Conservation (phyloP, 2,113 vertebrate species). For the Ammospiza nelsoni region DNA sequence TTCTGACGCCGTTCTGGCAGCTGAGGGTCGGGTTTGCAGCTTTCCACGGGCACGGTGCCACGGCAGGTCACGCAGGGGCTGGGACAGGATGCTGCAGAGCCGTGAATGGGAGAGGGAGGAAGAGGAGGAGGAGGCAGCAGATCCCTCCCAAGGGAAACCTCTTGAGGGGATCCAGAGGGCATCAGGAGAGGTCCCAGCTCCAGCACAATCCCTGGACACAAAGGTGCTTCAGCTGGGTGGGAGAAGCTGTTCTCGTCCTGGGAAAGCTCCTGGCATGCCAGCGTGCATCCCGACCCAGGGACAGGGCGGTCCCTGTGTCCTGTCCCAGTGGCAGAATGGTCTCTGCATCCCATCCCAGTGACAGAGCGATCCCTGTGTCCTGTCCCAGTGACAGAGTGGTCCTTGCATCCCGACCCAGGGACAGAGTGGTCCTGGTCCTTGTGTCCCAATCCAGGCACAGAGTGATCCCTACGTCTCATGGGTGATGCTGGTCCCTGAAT, state of each 20-base stretch:
- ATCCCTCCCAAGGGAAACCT: not conserved
- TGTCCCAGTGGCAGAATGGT: no score
- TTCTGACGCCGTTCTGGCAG: conserved; percentile 19
- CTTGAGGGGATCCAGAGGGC: not conserved
- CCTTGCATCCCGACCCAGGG: rapidly evolving
- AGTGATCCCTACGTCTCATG: rapidly evolving
- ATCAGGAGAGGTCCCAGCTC: not conserved
- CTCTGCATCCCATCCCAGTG: no score
- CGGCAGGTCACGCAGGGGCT: not conserved
- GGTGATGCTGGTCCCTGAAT: no score
- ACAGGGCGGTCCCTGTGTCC: no score
- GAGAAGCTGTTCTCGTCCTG: not conserved
- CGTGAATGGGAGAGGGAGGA: rapidly evolving
- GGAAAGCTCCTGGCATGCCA: not conserved
- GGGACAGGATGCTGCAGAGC: not conserved
- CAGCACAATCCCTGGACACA: rapidly evolving
- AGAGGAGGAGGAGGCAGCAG: not conserved
- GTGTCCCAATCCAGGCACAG: no score
- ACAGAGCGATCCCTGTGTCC: no score
- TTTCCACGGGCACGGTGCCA: not conserved
- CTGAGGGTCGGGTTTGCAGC: not conserved
- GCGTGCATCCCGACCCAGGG: rapidly evolving
- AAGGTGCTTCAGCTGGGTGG: not conserved
- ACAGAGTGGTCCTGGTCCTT: no score
- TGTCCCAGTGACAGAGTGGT: no score